phyloP scores from a whole-genome alignment of 2,113 vertebrate genomes.

The Leuciscus idus region DNA sequence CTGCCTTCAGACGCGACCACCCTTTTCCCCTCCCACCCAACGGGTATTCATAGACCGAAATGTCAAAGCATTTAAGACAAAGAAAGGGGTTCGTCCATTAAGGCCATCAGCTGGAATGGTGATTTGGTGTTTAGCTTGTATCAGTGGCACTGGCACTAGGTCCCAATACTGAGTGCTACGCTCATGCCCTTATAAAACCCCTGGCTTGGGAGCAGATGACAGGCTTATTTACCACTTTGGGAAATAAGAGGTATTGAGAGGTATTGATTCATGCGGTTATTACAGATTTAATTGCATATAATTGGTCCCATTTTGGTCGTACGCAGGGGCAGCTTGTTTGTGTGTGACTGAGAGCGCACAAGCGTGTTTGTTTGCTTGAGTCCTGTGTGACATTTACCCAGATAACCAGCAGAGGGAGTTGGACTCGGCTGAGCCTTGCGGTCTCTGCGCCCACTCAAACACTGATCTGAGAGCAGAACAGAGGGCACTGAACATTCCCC shows the following conservation, averaged over 20 bases:
- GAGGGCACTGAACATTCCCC: neutral
- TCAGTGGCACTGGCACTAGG: neutral
- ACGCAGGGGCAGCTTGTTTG: neutral
- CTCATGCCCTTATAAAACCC: slow-evolving; percentile 24
- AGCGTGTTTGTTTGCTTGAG: neutral
- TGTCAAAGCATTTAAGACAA: slow-evolving; percentile 57
- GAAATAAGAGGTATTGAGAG: slow-evolving; percentile 39
- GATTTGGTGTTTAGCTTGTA: slow-evolving; percentile 21
- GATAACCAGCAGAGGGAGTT: slow-evolving; percentile 61
- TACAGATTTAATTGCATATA: slow-evolving; percentile 31
- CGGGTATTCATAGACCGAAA: slow-evolving; percentile 40
- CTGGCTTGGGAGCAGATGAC: slow-evolving; percentile 21
- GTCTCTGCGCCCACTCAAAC: slow-evolving; percentile 8
- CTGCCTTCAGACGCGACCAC: slow-evolving; percentile 36
- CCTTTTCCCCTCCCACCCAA: slow-evolving; percentile 28
- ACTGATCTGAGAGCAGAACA: slow-evolving; percentile 21
- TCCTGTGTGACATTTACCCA: slow-evolving; percentile 7
- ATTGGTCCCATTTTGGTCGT: slow-evolving; percentile 26
- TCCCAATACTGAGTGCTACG: neutral
- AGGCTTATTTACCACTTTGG: slow-evolving; percentile 39
- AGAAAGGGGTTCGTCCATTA: slow-evolving; percentile 29
- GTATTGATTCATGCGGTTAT: slow-evolving; percentile 43
- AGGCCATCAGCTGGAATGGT: slow-evolving; percentile 26
- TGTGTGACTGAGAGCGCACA: neutral
- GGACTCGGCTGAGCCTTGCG: neutral